phyloP scores from a whole-genome alignment of 2,113 vertebrate species.

The human region DNA sequence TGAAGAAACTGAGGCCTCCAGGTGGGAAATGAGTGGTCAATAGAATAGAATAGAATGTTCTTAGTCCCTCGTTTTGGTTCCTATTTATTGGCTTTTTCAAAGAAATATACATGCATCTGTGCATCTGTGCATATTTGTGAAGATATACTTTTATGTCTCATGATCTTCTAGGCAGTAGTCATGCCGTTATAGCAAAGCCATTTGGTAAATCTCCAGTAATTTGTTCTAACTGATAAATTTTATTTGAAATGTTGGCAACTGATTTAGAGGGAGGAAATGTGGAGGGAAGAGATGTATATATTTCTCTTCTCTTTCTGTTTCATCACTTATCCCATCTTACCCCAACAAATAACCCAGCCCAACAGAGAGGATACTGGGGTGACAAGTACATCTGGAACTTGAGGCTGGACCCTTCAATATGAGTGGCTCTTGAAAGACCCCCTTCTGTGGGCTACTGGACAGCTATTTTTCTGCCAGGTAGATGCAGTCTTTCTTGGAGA shows the following conservation, averaged over 20 bases:
- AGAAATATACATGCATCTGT: not conserved
- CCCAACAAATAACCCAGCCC: not conserved
- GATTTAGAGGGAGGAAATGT: not conserved
- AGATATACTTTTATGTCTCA: not conserved
- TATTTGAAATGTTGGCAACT: not conserved
- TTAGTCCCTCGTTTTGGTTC: not conserved
- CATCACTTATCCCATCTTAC: not conserved
- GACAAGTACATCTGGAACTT: not conserved
- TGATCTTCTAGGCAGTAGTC: not conserved
- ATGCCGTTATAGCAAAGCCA: not conserved
- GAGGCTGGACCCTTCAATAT: not conserved
- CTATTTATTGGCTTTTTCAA: not conserved
- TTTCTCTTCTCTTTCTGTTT: constrained; percentile 5
- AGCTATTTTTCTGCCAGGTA: constrained; percentile 48
- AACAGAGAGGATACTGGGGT: not conserved
- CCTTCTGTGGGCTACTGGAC: constrained; percentile 6
- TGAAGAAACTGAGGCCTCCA: not conserved
- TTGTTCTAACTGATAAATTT: constrained; percentile 21
- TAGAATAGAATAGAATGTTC: not conserved
- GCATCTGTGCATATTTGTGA: not conserved
- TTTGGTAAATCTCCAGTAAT: not conserved
- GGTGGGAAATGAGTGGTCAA: not conserved
- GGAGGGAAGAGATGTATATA: not conserved
- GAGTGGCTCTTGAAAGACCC: not conserved
- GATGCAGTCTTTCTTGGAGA: constrained; percentile 65